Base-by-base conservation (phyloP, 2,888 invertebrate species). In the Caenorhabditis imperialis region DNA sequence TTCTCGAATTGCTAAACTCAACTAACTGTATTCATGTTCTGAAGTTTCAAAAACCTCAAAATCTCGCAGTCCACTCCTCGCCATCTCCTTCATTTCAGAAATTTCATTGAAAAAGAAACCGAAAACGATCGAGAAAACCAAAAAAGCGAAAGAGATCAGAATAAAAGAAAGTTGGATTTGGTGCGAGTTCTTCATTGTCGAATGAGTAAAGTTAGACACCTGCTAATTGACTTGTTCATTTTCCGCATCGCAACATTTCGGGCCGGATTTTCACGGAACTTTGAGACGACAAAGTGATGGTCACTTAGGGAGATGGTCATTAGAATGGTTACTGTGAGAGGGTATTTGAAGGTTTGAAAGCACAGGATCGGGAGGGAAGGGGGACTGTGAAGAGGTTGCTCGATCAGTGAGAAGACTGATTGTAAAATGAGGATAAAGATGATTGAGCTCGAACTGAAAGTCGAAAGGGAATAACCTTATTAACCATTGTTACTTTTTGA, bases 261-360 rank as follows among this genome's bases (percentile, higher is more conserved):
- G 58, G 47, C 58, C 47, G 58, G 58, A 58, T 58, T 48, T 58
- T 58, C 48, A 58, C 58, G 58, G 57, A 57, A 44, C 57, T 57
- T 27, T 57, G 18, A 20, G n/a, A n/a, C 30, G 33, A 30, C 30
- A 30, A 30, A 30, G n/a, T n/a, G n/a, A n/a, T n/a, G n/a, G n/a
- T n/a, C n/a, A n/a, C n/a, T n/a, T n/a, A n/a, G 6, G 30, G 30
- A 30, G 7, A 30, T 30, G 30, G 30, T 30, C 30, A 30, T 30
- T 10, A 30, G 6, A 6, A 10, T 30, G 30, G 7, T 30, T 30
- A 30, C 30, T 30, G 10, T 30, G 30, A 30, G 30, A 10, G 30
- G 30, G 6, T 30, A n/a, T n/a, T n/a, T n/a, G n/a, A n/a, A n/a
- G n/a, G n/a, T n/a, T n/a, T n/a, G n/a, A n/a, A n/a, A n/a, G n/a